Base-by-base conservation (phyloP, 2,797 vertebrate genomes). In the Naso thynnoides region DNA sequence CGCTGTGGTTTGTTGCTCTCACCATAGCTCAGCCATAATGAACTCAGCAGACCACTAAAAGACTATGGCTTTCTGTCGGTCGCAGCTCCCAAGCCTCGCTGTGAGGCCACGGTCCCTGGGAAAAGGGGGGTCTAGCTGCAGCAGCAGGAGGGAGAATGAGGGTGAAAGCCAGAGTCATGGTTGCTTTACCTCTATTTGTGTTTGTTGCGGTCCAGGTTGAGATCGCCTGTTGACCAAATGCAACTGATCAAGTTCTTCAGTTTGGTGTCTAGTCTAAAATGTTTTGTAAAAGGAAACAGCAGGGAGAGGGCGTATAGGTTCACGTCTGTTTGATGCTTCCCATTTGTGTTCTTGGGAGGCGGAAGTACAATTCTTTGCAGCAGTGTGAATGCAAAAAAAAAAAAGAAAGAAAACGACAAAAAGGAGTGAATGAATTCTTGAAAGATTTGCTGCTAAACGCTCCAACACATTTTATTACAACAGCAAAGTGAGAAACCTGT, bases 31-130 rank as follows among this genome's bases (percentile, higher is more conserved):
- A 69, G 87, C 86, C 66, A 66, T 91, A 94, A 94, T 89, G 85
- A 94, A 93, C 85, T 91, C 92, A 85, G 82, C 84, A 90, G 90
- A 92, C 92, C 89, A 29, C 92, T 86, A 86, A 78, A 89, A 92
- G 81, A 76, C 87, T 68, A 88, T 81, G 61, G 86, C 86, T 87
- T 84, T 79, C 86, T 82, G 88, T 85, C 86, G 54, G 74, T 82
- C 65, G 23, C 60, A 44, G 61, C 29, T 66, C 55, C 60, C 44
- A 38, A 49, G 54, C 13, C 36, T 66, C 23, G 1, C 39, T 48
- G 70, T 44, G 73, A 78, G 72, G 73, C 75, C 47, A 9, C 55
- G 53, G 42, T 55, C 50, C 31, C 36, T 19, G 44, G n/a, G 42
- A 36, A 70, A 60, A 50, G 39, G 33, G 48, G 70, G 57, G 58